Conservation (phyloP, 2,113 vertebrate species). For the Arenaria interpres region DNA sequence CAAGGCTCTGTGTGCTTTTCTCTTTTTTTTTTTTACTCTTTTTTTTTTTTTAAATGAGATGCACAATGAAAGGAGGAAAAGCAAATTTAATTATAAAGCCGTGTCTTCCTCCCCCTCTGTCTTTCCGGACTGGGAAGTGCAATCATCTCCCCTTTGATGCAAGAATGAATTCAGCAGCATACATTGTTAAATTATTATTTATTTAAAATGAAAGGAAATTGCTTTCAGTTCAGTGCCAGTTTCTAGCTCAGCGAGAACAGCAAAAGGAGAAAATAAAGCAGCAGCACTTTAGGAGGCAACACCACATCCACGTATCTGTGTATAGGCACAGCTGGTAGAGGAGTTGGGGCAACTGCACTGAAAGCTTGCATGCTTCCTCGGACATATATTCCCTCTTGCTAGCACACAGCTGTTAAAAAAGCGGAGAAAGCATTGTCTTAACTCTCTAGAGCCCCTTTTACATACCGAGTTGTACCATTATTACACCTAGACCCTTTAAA, state of each 20-base stretch:
- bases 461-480: neutral
- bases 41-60: neutral
- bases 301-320: neutral
- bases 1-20: neutral
- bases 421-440: neutral
- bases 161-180: neutral
- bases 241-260: neutral
- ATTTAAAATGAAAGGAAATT: constrained; percentile 43
- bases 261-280: neutral
- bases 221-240: neutral
- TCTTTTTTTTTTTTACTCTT: neutral
- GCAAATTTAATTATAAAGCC: constrained; percentile 31
- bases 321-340: neutral
- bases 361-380: neutral
- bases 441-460: neutral
- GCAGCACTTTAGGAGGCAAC: neutral
- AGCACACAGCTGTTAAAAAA: neutral
- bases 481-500: neutral
- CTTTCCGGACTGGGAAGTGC: neutral
- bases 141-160: neutral
- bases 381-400: neutral
- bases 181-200: constrained; percentile 8
- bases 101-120: neutral
- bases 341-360: neutral
- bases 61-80: constrained; percentile 20